Evolutionary conservation across 2,113 vertebrate species (phyloP), one percentile per base, ranked within the genome.

Genomic region (Lipotes vexillifer): DNA sequence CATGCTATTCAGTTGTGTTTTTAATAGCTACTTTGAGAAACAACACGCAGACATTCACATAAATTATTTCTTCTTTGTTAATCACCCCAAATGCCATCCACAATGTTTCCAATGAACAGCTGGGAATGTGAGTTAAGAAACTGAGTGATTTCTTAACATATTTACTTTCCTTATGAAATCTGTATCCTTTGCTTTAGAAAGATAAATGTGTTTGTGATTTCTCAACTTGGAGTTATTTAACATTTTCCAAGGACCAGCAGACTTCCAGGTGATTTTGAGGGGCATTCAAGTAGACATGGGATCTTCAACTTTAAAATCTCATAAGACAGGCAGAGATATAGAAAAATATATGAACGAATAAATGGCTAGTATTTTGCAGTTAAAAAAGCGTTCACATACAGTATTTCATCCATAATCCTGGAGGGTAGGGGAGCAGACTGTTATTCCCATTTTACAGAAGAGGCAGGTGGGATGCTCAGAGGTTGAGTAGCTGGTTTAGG

Each of bases 41-140:
- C 49, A 93, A 44, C 71, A 88, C 33, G 77, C 31, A 83, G 93
- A 52, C 46, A 61, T 57, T 88, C 93, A 66, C 90, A 85, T 97
- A 88, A 97, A 92, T 97, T 75, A 96, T 41, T 91, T 83, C 96
- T 95, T 89, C 59, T 66, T 69, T 86, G 71, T 71, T 95, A 94
- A 66, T 93, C 91, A 74, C 36, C 20, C 77, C 46, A 77, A 94
- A 77, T 82, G 81, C 85, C 88, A 90, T 81, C 77, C 82, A 31
- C 66, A 41, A 44, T 25, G 4, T 83, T 96, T 78, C 83, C 61
- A 91, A 57, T 88, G 65, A 87, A 63, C 38, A 69, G 59, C 18
- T 78, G 78, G 89, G 41, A 71, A 68, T 0, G 3, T 31, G 75
- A 57, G 88, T 57, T 44, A 77, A 81, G 85, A 92, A 90, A 63